Evolutionary conservation across 1,140 invertebrate species (phyloP), one percentile per base, ranked within the genome.

Genomic region (Mamestra configurata): DNA sequence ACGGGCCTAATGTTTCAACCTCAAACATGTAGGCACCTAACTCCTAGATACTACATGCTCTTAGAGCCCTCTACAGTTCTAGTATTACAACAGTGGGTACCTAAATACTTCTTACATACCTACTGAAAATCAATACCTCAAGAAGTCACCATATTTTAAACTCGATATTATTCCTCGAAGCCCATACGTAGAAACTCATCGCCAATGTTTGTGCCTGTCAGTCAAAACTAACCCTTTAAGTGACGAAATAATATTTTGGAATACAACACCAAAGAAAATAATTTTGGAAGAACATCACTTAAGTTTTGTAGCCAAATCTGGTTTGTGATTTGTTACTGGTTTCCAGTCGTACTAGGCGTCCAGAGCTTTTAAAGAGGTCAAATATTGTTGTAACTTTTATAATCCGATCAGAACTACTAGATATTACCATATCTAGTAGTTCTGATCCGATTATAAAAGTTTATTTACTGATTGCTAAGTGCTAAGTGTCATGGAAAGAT

Each of bases 221-320:
- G 40, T 43, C 10, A 57, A 27, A 57, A 22, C 59, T 73, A 91
- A 89, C 90, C 89, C 88, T 89, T 92, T 88, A 18, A 57, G 78
- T 87, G 86, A 87, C 88, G 90, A 84, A 89, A 83, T 87, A 92
- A 91, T 90, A 91, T 90, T 92, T 89, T 91, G 84, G 86, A 77
- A 92, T 84, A 83, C 86, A 87, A 92, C 88, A 90, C 89, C 88
- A 1, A 18, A 35, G 5, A 6, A 7, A 15, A 55, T 37, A 8
- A 27, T 15, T 40, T 70, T 70, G 31, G 24, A 37, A 27, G 22
- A 61, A 61, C 24, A 27, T 51, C 46, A 71, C 46, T 66, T n/a
- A 27, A 40, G 22, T 70, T 27, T 46, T 49, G 64, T 46, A 24
- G 40, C 20, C 24, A 15, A 15, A 22, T 66, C 4, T 13, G 22